Base-by-base conservation (phyloP, 2,797 vertebrate species). In the Lophotriccus pileatus region DNA sequence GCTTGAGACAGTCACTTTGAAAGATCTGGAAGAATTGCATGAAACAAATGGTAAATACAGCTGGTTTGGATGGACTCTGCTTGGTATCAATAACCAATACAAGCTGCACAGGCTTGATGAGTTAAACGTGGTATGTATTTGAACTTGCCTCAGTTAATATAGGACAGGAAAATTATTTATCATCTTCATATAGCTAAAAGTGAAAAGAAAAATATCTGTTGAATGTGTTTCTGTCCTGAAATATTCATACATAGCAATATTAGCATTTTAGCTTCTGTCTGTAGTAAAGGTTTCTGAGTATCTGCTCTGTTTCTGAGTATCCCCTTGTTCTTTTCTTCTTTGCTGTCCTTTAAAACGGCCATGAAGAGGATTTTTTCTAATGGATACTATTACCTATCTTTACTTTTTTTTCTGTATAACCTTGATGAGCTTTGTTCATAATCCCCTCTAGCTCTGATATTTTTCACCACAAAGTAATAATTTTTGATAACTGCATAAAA, bases 311-410 rank as follows among this genome's bases (percentile, higher is more conserved):
- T 56, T 69, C 37, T 24, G 34, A 32, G 22, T 64, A 32, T 34
- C n/a, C 4, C 72, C 12, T 30, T 58, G 12, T 12, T 43, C 11
- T 62, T 62, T 74, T 47, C 27, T 68, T 68, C 44, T 47, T 70
- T 82, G 8, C 20, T 37, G 11, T 56, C 11, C 2, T 81, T 39
- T 67, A n/a, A 78, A 43, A 62, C 5, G 23, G 5, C 3, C 15
- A 37, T 3, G 0, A 6, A 27, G 10, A 59, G 24, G 4, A 0
- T 4, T 58, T 37, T 72, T 58, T 11, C 20, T 10, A 3, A 28
- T 68, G 13, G 12, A 60, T 58, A 37, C 16, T 27, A 3, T 20
- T 44, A 14, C 5, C 6, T 56, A 81, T 28, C 52, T 5, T 36
- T 49, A 7, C 20, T 53, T 62, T 20, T 66, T 74, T 80, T 59